These are phyloP conservation scores for Ceyx melanurus DNA, from an alignment of 2,113 vertebrate species.

Conservation along the genomic window DNA sequence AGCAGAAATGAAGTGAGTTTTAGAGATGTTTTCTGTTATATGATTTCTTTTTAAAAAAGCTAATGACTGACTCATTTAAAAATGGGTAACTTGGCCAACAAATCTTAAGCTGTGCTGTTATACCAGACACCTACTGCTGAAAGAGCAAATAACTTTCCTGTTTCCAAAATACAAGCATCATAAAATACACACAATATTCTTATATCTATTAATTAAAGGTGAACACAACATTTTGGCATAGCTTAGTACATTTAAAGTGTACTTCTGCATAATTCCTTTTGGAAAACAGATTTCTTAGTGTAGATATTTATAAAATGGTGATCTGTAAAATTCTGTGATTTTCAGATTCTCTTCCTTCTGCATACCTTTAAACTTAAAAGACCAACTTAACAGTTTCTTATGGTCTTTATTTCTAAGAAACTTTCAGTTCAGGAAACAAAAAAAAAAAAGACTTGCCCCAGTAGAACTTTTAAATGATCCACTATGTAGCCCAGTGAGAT, in stretches of 20 bases:
- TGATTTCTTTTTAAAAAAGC: background rate
- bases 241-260: background rate
- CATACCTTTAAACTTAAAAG: background rate
- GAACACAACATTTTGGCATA: background rate
- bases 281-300: background rate
- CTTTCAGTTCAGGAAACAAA: background rate
- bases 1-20: conserved; percentile 13
- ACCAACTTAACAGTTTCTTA: background rate
- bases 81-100: background rate
- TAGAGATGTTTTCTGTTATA: background rate
- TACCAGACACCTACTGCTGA: background rate
- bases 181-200: background rate
- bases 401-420: background rate
- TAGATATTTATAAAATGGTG: background rate
- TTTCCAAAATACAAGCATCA: background rate
- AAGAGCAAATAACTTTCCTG: background rate
- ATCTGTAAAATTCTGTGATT: background rate
- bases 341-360: background rate
- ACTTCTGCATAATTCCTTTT: background rate
- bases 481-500: background rate
- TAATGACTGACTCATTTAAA: conserved; percentile 10
- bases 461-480: background rate
- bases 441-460: background rate
- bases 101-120: background rate
- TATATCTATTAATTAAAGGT: background rate